These are phyloP conservation scores for Poecilia gillii DNA, from an alignment of 2,797 vertebrate species.

Conservation along the genomic window DNA sequence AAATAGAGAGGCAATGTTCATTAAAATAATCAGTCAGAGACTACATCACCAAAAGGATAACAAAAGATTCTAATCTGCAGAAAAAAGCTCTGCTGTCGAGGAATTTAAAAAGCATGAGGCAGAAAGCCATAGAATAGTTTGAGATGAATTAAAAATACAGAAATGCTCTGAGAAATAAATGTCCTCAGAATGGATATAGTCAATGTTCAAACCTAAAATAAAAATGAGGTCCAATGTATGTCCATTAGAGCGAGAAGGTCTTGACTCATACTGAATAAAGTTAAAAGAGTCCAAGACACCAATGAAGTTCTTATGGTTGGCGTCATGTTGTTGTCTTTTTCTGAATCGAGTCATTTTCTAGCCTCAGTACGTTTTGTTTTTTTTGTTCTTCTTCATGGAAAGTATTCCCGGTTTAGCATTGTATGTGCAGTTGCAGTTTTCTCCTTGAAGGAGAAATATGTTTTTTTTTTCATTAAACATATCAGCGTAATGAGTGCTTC, in stretches of 20 bases:
- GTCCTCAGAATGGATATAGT: background rate
- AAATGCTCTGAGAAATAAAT: background rate
- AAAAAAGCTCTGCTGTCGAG: background rate
- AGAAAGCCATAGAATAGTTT: background rate
- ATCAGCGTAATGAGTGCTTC: background rate
- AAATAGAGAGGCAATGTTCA: background rate
- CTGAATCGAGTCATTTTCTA: background rate
- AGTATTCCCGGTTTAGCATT: background rate
- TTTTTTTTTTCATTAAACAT: background rate
- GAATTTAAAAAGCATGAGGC: background rate
- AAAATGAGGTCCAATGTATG: too few relatives aligned
- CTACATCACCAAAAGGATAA: background rate
- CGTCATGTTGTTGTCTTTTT: background rate
- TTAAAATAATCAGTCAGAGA: background rate
- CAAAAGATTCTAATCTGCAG: background rate
- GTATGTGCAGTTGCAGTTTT: background rate
- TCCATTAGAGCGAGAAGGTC: too few relatives aligned
- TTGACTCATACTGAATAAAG: too few relatives aligned
- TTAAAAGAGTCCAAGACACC: too few relatives aligned
- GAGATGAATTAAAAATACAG: background rate
- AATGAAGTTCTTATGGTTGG: too few relatives aligned
- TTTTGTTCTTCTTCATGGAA: background rate
- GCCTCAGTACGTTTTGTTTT: background rate
- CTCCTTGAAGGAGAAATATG: background rate
- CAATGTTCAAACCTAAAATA: background rate